Conservation (phyloP, 2,888 invertebrate genomes). For the Halictus quadricinctus region DNA sequence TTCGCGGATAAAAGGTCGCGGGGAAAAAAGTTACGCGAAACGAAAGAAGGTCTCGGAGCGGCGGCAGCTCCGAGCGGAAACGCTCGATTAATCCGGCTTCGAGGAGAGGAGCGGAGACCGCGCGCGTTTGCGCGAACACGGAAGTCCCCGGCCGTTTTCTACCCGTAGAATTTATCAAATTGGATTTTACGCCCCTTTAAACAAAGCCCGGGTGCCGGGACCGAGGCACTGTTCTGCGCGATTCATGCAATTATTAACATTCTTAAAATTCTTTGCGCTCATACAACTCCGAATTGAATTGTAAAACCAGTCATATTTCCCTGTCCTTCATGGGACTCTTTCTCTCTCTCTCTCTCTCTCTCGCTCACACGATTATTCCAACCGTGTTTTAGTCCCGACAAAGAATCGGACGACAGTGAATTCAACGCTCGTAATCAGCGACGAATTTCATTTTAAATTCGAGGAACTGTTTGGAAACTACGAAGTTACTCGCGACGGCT, state of each 20-base stretch:
- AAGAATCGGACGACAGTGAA: conserved; percentile 4
- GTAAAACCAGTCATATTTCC: conserved; percentile 25
- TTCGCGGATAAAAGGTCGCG: neutral
- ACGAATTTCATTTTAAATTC: conserved; percentile 5
- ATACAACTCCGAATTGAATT: conserved; percentile 3
- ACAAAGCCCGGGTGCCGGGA: conserved; percentile 27
- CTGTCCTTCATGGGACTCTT: neutral
- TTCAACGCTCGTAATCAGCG: conserved; percentile 1
- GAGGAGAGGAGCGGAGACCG: neutral
- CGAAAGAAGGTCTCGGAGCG: neutral
- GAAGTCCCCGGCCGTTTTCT: neutral
- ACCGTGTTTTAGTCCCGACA: conserved; percentile 6
- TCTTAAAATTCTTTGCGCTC: conserved; percentile 8
- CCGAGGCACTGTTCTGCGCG: conserved; percentile 2
- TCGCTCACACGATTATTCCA: neutral
- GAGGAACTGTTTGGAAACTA: neutral
- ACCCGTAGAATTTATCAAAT: conserved; percentile 44
- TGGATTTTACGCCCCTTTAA: conserved; percentile 46
- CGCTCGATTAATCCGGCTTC: conserved; percentile 3
- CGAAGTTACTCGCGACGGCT: neutral
- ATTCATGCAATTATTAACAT: conserved; percentile 8
- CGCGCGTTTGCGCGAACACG: neutral
- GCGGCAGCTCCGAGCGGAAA: neutral
- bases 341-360: neutral
- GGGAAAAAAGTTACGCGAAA: neutral